These are phyloP conservation scores for Exaiptasia diaphana DNA, from an alignment of 64 coral and sea anemone genomes.

Conservation along the genomic window DNA sequence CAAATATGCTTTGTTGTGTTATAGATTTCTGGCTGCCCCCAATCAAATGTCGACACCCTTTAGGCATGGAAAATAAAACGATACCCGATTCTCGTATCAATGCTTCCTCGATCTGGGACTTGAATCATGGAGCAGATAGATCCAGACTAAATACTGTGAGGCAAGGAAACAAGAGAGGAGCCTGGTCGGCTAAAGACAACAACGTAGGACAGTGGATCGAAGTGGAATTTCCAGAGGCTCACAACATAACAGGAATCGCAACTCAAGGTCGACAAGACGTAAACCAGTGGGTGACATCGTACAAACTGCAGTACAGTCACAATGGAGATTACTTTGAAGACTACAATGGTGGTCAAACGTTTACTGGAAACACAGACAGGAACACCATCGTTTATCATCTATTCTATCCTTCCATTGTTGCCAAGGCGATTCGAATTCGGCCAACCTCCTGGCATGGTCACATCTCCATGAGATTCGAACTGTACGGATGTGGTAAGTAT, in stretches of 20 bases:
- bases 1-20: too few relatives aligned
- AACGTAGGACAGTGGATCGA: conserved; percentile 36
- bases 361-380: conserved; percentile 16
- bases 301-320: too few relatives aligned
- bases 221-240: conserved; percentile 5
- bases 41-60: not conserved
- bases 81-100: conserved; percentile 23
- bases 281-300: conserved; percentile 33
- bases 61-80: conserved; percentile 37
- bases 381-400: conserved; percentile 40
- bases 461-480: conserved; percentile 44
- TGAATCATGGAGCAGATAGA: conserved; percentile 1
- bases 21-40: too few relatives aligned
- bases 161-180: conserved; percentile 1
- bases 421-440: conserved; percentile 1
- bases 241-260: conserved; percentile 4
- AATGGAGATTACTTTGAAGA: not conserved
- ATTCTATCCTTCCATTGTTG: not conserved
- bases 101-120: conserved; percentile 28
- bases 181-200: conserved; percentile 1
- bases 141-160: conserved; percentile 21
- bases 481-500: conserved; percentile 35
- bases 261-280: conserved; percentile 44
- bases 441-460: conserved; percentile 16
- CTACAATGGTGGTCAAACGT: not conserved